phyloP scores from a whole-genome alignment of 92 coral and sea anemone genomes.

The Desmophyllum pertusum region DNA sequence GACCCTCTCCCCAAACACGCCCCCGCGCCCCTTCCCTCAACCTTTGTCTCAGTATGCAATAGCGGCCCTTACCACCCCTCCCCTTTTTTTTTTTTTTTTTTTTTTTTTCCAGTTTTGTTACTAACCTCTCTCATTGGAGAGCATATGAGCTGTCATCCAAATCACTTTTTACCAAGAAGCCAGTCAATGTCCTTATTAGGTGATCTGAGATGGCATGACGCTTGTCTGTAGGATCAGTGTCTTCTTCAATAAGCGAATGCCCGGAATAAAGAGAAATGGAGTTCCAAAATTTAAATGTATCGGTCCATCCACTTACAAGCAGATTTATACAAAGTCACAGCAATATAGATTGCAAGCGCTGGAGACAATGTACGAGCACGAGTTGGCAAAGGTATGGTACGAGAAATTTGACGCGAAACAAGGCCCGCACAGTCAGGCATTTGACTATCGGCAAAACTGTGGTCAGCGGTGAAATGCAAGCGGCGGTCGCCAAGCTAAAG shows the following conservation, averaged over 20 bases:
- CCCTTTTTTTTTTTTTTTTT: too few relatives aligned
- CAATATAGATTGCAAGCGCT: too few relatives aligned
- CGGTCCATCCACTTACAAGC: too few relatives aligned
- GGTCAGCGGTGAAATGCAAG: too few relatives aligned
- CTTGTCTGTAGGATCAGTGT: slow-evolving; percentile 84
- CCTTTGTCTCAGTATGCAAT: neutral
- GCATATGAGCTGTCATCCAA: slow-evolving; percentile 89
- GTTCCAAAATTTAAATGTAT: too few relatives aligned
- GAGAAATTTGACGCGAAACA: too few relatives aligned
- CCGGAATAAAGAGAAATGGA: slow-evolving; percentile 29
- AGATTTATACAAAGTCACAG: too few relatives aligned
- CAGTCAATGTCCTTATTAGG: slow-evolving; percentile 88
- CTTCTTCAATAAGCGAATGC: slow-evolving; percentile 97
- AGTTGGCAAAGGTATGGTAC: too few relatives aligned
- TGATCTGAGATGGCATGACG: slow-evolving; percentile 99
- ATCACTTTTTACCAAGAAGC: slow-evolving; percentile 83
- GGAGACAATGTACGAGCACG: too few relatives aligned
- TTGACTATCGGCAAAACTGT: too few relatives aligned
- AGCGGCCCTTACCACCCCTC: neutral
- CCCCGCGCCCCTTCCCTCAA: neutral
- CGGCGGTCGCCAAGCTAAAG: too few relatives aligned
- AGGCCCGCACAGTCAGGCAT: too few relatives aligned
- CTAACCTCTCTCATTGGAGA: slow-evolving; percentile 95
- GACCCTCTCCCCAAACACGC: neutral
- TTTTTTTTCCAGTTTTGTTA: neutral